Evolutionary conservation across 2,113 vertebrate species (phyloP), one percentile per base, ranked within the genome.

Genomic region (Erythrocebus patas): DNA sequence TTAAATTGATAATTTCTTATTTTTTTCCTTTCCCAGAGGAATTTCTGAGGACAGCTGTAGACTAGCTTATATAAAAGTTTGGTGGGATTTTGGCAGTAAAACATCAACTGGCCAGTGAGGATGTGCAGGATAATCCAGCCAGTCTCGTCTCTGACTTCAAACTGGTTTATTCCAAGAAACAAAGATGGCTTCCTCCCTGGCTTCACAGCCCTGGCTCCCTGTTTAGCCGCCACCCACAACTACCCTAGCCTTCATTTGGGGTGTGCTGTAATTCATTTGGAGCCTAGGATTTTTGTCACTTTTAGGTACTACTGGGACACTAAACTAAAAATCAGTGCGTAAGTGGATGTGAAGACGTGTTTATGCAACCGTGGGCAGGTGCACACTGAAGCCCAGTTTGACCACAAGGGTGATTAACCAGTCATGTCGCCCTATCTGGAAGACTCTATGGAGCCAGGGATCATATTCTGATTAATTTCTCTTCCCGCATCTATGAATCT

Each of bases 1-100:
- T 93, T 97, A 98, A 98, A 97, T 96, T 92, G 98, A 57, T 91
- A 97, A 98, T 97, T 98, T 89, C 64, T 82, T 68, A 11, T 50
- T 43, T 83, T 57, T 55, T 40, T 30, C 23, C 27, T 64, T 72
- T 88, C 90, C 52, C 55, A 22, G 73, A 82, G 88, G 96, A 87
- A 70, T 95, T 95, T 89, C 18, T 20, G 45, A 68, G 48, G 95
- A 40, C 61, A 13, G 40, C 45, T 43, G 2, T 10, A 27, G 64
- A 76, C 20, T 0, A 64, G 86, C 45, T 72, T 50, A 43, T 18
- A 9, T 38, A 18, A 18, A 86, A 92, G 64, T 95, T 92, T 80
- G 88, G 75, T 68, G 38, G 59, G 78, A 73, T 81, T 73, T 82
- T 0, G 1, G n/a, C 43, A 25, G 35, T 6, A 13, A 14, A 81